Evolutionary conservation across 2,888 invertebrate genomes (phyloP).

Genomic region (Pyrochroa serraticornis): DNA sequence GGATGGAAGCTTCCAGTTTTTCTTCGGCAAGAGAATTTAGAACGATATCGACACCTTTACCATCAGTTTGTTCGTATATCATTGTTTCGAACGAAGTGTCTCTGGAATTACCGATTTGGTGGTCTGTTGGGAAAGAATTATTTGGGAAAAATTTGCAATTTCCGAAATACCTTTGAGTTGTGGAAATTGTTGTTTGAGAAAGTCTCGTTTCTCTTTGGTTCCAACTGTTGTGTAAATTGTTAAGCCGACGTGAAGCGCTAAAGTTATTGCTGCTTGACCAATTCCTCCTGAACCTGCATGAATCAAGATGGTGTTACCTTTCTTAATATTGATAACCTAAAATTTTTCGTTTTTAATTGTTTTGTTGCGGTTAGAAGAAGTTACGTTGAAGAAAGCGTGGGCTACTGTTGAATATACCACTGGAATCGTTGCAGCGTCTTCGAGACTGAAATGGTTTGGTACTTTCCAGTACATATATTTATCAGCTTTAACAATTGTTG

Average conservation of each 20-base stretch:
- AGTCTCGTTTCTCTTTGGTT: constrained; percentile 81
- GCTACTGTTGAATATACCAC: constrained; percentile 66
- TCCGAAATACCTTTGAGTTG: constrained; percentile 62
- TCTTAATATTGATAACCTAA: neutral
- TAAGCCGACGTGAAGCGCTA: constrained; percentile 85
- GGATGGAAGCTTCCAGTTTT: constrained; percentile 74
- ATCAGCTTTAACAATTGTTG: neutral
- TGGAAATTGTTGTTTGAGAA: constrained; percentile 83
- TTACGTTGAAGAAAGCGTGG: neutral
- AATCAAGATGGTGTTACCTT: constrained; percentile 38
- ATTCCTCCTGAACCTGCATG: constrained; percentile 74
- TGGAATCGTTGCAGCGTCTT: constrained; percentile 71
- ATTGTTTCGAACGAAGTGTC: constrained; percentile 87
- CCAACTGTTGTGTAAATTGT: constrained; percentile 91
- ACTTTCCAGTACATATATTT: constrained; percentile 24
- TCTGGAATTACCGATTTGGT: constrained; percentile 85
- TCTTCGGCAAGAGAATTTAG: constrained; percentile 91
- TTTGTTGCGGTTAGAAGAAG: too few species aligned
- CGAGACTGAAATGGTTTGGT: constrained; percentile 66
- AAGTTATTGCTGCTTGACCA: constrained; percentile 91
- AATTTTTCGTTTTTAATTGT: too few species aligned
- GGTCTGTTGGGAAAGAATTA: constrained; percentile 55
- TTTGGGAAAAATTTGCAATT: constrained; percentile 62
- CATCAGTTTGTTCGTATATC: constrained; percentile 78
- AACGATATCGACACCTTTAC: constrained; percentile 89